These are phyloP conservation scores for Falco biarmicus DNA, from an alignment of 2,797 vertebrate species.

Conservation along the genomic window DNA sequence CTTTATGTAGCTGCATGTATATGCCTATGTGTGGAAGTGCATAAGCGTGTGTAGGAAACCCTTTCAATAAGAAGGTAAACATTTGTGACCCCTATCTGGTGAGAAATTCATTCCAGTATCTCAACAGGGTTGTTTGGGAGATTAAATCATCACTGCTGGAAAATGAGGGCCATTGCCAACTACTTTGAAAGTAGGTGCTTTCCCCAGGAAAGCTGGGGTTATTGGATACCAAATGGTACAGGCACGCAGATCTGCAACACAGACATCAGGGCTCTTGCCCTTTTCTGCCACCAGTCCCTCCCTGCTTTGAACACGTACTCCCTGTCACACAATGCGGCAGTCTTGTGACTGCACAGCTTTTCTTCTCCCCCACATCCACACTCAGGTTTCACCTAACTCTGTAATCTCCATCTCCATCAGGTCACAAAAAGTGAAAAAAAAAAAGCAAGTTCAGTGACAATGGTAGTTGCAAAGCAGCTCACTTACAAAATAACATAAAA, in stretches of 20 bases:
- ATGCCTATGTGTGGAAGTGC: not conserved
- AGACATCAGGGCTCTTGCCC: not conserved
- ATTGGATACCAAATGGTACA: not conserved
- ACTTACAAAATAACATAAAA: not conserved
- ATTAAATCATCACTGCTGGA: not conserved
- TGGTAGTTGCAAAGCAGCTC: not conserved
- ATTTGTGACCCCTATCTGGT: not conserved
- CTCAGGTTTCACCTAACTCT: not conserved
- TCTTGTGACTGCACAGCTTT: slow-evolving; percentile 4
- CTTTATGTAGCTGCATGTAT: not conserved
- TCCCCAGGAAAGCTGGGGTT: not conserved
- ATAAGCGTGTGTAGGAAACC: rapidly evolving
- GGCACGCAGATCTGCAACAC: not conserved
- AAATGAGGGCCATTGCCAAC: not conserved
- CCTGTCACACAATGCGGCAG: not conserved
- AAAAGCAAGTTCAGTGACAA: not conserved
- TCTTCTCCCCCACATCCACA: not conserved
- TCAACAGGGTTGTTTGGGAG: not conserved
- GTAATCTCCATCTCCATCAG: not conserved
- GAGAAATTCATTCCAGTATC: not conserved
- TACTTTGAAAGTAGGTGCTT: not conserved
- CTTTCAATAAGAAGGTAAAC: not conserved
- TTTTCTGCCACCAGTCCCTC: not conserved
- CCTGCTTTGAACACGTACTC: not conserved
- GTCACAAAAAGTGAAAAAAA: not conserved